Conservation (phyloP, 2,888 invertebrate species). For the Drosophila nr. perissopoda region DNA sequence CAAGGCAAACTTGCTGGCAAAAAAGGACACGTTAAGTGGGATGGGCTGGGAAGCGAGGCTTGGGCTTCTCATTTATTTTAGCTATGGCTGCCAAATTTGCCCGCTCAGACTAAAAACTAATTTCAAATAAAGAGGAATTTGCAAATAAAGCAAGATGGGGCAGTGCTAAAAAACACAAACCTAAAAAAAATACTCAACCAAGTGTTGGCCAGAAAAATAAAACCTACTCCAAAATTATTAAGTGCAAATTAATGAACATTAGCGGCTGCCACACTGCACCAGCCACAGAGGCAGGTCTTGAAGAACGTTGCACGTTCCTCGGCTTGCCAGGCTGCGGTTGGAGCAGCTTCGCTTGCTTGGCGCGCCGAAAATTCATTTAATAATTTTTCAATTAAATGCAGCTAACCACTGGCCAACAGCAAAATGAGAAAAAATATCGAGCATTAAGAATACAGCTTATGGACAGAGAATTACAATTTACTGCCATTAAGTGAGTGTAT, state of each 20-base stretch:
- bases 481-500: slow-evolving; percentile 65
- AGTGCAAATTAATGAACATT: slow-evolving; percentile 81
- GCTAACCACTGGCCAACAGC: slow-evolving; percentile 59
- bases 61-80: slow-evolving; percentile 20
- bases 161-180: slow-evolving; percentile 23
- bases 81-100: slow-evolving; percentile 50
- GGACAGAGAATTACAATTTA: slow-evolving; percentile 63
- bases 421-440: slow-evolving; percentile 13
- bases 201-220: slow-evolving; percentile 53
- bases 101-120: slow-evolving; percentile 62
- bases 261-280: slow-evolving; percentile 57
- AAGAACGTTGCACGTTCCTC: slow-evolving; percentile 50
- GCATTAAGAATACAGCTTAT: slow-evolving; percentile 36
- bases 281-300: background rate
- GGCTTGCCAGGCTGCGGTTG: slow-evolving; percentile 38
- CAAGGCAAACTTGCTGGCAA: slow-evolving; percentile 27
- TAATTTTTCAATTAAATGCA: slow-evolving; percentile 81
- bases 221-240: slow-evolving; percentile 76
- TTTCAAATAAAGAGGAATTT: slow-evolving; percentile 60
- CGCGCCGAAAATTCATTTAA: slow-evolving; percentile 71
- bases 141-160: slow-evolving; percentile 43
- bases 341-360: slow-evolving; percentile 15
- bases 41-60: background rate
- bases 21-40: slow-evolving; percentile 19
- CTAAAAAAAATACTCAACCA: slow-evolving; percentile 18